phyloP scores from a whole-genome alignment of 2,797 vertebrate genomes.

The Diglossa cyanea region DNA sequence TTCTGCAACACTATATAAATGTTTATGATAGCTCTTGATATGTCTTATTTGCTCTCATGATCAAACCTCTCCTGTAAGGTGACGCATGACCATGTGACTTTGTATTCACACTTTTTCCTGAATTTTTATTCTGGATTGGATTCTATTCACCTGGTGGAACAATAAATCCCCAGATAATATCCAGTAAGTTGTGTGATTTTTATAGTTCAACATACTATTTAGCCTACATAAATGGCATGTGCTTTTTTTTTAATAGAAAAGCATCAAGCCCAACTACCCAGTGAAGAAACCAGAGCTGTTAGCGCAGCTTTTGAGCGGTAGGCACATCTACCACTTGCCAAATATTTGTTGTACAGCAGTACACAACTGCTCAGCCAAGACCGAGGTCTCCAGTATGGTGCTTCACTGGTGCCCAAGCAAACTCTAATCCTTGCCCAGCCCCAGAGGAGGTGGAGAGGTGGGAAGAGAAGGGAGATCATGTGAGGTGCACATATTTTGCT shows the following conservation, averaged over 20 bases:
- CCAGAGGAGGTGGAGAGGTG: fast-evolving
- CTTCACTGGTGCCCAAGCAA: not conserved
- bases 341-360: not conserved
- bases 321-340: not conserved
- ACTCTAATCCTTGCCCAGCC: not conserved
- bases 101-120: not conserved
- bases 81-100: not conserved
- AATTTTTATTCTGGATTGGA: not conserved
- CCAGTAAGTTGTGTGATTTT: not conserved
- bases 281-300: not conserved
- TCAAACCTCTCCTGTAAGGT: not conserved
- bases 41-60: not conserved
- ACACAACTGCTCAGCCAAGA: not conserved
- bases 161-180: not conserved
- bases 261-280: not conserved
- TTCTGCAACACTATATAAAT: not conserved
- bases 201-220: not conserved
- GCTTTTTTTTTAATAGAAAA: not conserved
- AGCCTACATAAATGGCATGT: not conserved
- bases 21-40: not conserved
- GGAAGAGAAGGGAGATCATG: not conserved
- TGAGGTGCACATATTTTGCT: fast-evolving
- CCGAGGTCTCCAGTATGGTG: fast-evolving
- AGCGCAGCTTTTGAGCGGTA: not conserved
- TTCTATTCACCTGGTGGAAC: not conserved